Conservation (phyloP, 2,888 invertebrate species). For the Holacanthella duospinosa region DNA sequence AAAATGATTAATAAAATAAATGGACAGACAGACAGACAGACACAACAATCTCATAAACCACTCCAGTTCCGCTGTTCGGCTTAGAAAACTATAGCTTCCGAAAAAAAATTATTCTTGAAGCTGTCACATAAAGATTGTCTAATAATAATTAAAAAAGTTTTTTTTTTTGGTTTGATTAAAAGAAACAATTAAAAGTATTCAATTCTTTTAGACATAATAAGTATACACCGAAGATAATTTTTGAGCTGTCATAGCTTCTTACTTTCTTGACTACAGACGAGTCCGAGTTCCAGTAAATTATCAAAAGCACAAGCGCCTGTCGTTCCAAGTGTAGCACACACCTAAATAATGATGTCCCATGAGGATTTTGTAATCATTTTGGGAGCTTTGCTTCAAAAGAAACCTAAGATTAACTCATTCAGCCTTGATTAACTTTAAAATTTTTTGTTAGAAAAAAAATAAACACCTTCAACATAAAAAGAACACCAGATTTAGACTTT, state of each 20-base stretch:
- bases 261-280: slow-evolving; percentile 48
- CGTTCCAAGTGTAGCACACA: slow-evolving; percentile 89
- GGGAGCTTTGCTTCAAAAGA: not conserved
- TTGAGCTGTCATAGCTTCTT: slow-evolving; percentile 11
- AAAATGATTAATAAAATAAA: no score
- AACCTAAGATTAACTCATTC: not conserved
- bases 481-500: not conserved
- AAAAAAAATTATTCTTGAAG: no score
- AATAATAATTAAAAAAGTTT: no score
- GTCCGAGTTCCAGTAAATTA: slow-evolving; percentile 59
- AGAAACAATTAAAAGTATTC: not conserved
- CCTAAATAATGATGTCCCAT: slow-evolving; percentile 48
- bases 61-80: no score
- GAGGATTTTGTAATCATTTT: slow-evolving; percentile 10
- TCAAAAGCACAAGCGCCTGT: slow-evolving; percentile 97
- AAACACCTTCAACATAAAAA: no score
- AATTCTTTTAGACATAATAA: not conserved
- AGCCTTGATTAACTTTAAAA: no score
- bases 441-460: no score
- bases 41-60: no score
- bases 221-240: no score
- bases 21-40: no score
- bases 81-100: no score
- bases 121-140: no score
- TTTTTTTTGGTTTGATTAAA: not conserved